phyloP scores from a whole-genome alignment of 2,797 vertebrate genomes.

The Gadopsis bispinosus region DNA sequence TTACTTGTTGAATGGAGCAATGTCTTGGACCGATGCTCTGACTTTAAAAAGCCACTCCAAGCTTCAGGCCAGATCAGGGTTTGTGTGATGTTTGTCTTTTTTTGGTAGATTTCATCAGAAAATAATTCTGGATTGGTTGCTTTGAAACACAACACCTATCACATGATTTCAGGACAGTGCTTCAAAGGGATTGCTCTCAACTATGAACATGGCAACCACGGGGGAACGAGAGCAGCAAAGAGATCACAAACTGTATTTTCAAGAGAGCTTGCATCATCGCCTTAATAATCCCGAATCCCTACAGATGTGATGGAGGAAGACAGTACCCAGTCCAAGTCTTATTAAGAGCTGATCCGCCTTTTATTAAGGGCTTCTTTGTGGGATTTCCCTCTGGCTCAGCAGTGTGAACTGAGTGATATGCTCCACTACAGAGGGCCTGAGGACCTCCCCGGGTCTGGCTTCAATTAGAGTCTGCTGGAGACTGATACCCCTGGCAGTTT shows the following conservation, averaged over 20 bases:
- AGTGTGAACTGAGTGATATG: constrained; percentile 62
- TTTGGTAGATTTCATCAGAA: constrained; percentile 46
- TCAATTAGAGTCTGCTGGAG: constrained; percentile 72
- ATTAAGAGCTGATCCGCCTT: constrained; percentile 70
- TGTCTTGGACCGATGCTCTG: not conserved
- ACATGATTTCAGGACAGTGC: constrained; percentile 21
- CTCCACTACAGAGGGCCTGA: constrained; percentile 56
- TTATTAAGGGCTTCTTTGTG: constrained; percentile 71
- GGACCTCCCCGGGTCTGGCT: constrained; percentile 55
- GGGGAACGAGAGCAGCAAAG: constrained; percentile 26
- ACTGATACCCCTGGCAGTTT: constrained; percentile 38
- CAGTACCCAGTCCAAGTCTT: constrained; percentile 51
- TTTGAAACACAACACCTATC: constrained; percentile 41
- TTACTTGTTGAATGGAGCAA: not conserved
- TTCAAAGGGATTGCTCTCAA: constrained; percentile 42
- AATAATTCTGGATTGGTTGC: constrained; percentile 20
- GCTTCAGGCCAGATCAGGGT: constrained; percentile 13
- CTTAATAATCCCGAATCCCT: constrained; percentile 59
- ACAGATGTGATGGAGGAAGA: constrained; percentile 47
- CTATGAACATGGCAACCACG: constrained; percentile 24
- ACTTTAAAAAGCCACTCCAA: constrained; percentile 4
- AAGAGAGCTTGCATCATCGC: constrained; percentile 51
- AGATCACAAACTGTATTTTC: constrained; percentile 52
- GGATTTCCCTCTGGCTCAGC: constrained; percentile 60
- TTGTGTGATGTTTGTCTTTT: constrained; percentile 2